These are phyloP conservation scores for Burhinus bistriatus DNA, from an alignment of 2,113 vertebrate species.

Conservation along the genomic window DNA sequence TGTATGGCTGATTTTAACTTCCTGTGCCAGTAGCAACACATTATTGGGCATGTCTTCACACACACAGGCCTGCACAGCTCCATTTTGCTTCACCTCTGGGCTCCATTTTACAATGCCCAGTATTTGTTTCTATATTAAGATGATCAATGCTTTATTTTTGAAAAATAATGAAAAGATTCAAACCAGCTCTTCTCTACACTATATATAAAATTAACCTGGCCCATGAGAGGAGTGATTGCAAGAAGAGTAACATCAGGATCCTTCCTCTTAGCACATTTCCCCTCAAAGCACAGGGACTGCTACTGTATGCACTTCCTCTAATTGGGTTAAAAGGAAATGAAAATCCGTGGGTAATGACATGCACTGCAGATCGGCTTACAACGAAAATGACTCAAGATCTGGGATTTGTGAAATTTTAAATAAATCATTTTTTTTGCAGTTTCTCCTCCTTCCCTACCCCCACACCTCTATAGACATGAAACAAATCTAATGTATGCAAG, in stretches of 20 bases:
- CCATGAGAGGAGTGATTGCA: not conserved
- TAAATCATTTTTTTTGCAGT: not conserved
- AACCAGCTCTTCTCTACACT: not conserved
- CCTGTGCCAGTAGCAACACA: accelerated
- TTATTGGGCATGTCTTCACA: not conserved
- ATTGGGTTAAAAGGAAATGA: not conserved
- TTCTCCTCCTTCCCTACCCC: not conserved
- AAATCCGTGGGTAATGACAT: not conserved
- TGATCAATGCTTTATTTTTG: not conserved
- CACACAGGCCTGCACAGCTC: not conserved
- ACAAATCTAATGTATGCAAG: not conserved
- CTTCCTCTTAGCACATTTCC: not conserved
- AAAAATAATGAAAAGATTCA: not conserved
- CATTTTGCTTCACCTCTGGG: not conserved
- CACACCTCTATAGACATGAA: not conserved
- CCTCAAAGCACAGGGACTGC: not conserved
- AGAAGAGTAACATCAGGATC: not conserved
- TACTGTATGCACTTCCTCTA: not conserved
- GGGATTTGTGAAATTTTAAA: not conserved
- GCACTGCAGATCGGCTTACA: not conserved
- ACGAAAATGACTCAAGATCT: not conserved
- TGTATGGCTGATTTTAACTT: not conserved
- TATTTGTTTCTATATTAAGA: not conserved
- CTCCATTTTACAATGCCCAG: not conserved
- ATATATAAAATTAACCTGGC: not conserved